These are phyloP conservation scores for Hemichromis elongatus DNA, from an alignment of 2,113 vertebrate species.

Conservation along the genomic window DNA sequence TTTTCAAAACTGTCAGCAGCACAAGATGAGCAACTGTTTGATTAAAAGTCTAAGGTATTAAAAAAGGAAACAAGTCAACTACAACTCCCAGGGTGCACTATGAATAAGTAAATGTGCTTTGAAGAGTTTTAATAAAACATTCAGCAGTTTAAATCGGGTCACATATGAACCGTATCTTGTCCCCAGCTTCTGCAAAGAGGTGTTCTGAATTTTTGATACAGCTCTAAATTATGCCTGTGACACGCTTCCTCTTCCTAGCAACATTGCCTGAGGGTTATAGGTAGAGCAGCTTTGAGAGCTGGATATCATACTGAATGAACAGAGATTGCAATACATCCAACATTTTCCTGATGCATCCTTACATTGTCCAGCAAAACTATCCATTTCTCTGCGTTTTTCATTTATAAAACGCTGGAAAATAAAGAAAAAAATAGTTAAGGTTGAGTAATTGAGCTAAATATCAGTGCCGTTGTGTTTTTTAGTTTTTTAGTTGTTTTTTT, in stretches of 20 bases:
- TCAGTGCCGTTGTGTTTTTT: background rate
- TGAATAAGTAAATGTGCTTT: background rate
- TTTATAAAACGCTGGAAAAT: background rate
- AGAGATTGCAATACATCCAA: background rate
- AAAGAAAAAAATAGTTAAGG: fast-evolving
- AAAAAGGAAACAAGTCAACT: background rate
- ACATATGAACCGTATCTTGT: background rate
- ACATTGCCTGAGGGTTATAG: background rate
- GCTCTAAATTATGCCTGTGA: background rate
- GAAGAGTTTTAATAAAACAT: background rate
- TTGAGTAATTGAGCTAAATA: background rate
- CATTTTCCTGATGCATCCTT: background rate
- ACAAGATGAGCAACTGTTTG: background rate
- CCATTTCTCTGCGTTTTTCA: background rate
- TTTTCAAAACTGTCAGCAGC: background rate
- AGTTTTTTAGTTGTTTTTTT: too few relatives aligned
- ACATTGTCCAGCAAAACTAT: fast-evolving
- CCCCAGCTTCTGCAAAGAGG: background rate
- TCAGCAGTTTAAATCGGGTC: background rate
- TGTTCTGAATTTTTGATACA: background rate
- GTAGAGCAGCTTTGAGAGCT: background rate
- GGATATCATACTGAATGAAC: background rate
- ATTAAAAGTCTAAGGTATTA: background rate
- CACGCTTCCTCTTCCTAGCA: background rate
- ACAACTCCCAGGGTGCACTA: background rate